A percentile compares a stretch with the other conserved stretches of the same genome.
These are phyloP conservation scores for Eurosta solidaginis DNA, from an alignment of 1,140 invertebrate species.

Conservation along the genomic window DNA sequence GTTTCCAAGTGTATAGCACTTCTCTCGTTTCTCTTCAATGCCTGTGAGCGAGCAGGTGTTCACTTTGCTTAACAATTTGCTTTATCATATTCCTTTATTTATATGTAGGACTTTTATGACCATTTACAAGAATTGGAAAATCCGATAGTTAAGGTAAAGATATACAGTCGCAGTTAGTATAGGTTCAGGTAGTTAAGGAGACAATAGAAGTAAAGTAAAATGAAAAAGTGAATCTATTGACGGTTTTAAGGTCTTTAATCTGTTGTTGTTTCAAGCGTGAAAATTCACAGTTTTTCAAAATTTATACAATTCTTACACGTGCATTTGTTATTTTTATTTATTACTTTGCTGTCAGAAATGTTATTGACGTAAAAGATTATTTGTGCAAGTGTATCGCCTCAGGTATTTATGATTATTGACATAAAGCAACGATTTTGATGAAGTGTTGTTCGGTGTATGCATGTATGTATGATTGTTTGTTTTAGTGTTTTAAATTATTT, in stretches of 20 bases:
- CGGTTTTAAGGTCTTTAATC: neutral
- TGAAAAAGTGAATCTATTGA: neutral
- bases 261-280: neutral
- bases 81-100: neutral
- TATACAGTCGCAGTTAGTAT: too few species aligned
- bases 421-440: too few species aligned
- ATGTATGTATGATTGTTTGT: neutral
- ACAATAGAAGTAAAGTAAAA: neutral
- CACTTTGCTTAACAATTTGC: neutral
- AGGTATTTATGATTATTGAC: too few species aligned
- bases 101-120: neutral
- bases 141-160: neutral
- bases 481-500: neutral
- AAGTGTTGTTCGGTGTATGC: neutral
- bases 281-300: conserved; percentile 17
- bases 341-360: too few species aligned
- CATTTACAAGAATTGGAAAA: neutral
- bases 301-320: neutral
- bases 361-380: too few species aligned
- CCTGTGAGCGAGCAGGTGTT: neutral
- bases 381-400: too few species aligned
- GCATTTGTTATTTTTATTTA: neutral
- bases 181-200: neutral
- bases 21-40: neutral
- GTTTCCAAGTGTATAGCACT: neutral